Evolutionary conservation across 1,140 invertebrate species (phyloP).

Genomic region (Drosophila nigrodunni): DNA sequence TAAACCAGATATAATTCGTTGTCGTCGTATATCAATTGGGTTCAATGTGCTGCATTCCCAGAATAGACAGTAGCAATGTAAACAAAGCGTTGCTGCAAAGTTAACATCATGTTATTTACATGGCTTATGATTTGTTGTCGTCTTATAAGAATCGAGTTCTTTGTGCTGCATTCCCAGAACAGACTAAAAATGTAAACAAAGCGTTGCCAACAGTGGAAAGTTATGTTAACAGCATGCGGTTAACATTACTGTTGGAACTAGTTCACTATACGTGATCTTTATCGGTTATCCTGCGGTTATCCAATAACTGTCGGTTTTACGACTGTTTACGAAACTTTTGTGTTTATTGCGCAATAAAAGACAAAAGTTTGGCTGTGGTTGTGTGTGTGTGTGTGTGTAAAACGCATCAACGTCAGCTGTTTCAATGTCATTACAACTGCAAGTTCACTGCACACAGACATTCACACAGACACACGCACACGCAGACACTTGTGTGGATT

Average conservation of each 20-base stretch:
- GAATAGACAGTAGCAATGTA: neutral
- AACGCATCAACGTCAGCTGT: conserved; percentile 32
- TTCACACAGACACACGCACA: conserved; percentile 13
- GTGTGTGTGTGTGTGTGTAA: conserved; percentile 2
- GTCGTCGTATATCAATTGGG: neutral
- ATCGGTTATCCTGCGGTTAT: conserved; percentile 2
- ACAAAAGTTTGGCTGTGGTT: neutral
- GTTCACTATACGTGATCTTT: neutral
- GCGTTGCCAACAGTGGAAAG: neutral
- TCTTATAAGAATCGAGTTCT: neutral
- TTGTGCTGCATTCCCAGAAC: neutral
- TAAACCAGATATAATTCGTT: neutral
- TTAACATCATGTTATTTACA: neutral
- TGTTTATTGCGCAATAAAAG: conserved; percentile 61
- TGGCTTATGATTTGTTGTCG: neutral
- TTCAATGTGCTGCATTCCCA: neutral
- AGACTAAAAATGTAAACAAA: neutral
- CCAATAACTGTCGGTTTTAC: neutral
- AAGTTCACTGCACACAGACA: conserved; percentile 45
- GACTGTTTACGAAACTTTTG: conserved; percentile 12
- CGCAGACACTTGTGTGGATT: conserved; percentile 21
- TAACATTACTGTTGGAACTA: neutral
- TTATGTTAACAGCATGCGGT: neutral
- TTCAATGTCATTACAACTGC: conserved; percentile 77
- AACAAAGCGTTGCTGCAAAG: neutral